Evolutionary conservation across 2,888 invertebrate genomes (phyloP).

Genomic region (Acholoe squamosa): DNA sequence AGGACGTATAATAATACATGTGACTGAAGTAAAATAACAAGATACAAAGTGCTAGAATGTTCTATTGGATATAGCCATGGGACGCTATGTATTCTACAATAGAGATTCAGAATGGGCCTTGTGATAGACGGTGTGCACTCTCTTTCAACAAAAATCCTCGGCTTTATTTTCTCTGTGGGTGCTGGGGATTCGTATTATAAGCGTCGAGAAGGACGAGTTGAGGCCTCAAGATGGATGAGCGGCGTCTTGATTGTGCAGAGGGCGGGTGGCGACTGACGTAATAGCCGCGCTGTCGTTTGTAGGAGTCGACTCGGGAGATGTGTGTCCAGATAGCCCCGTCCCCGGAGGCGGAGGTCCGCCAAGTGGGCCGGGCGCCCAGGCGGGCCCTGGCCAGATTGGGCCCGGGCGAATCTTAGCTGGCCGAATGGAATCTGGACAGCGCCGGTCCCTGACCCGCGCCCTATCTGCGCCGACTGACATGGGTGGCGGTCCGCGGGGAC

Average conservation of each 20-base stretch:
- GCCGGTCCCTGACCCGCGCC: slow-evolving; percentile 46
- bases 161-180: slow-evolving; percentile 19
- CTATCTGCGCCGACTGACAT: slow-evolving; percentile 46
- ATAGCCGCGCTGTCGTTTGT: slow-evolving; percentile 53
- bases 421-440: slow-evolving; percentile 47
- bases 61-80: no score
- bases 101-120: no score
- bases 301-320: slow-evolving; percentile 32
- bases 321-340: slow-evolving; percentile 21
- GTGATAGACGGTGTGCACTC: no score
- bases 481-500: slow-evolving; percentile 29
- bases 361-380: background rate
- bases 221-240: background rate
- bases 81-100: no score
- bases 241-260: slow-evolving; percentile 30
- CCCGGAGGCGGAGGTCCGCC: slow-evolving; percentile 16
- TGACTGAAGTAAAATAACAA: no score
- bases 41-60: no score
- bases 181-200: background rate
- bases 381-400: slow-evolving; percentile 21
- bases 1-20: no score
- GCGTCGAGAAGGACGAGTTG: slow-evolving; percentile 9
- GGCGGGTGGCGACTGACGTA: slow-evolving; percentile 54
- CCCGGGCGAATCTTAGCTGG: slow-evolving; percentile 10
- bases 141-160: background rate